Evolutionary conservation across 2,888 invertebrate species (phyloP).

Genomic region (Alloscopus bannaensis): DNA sequence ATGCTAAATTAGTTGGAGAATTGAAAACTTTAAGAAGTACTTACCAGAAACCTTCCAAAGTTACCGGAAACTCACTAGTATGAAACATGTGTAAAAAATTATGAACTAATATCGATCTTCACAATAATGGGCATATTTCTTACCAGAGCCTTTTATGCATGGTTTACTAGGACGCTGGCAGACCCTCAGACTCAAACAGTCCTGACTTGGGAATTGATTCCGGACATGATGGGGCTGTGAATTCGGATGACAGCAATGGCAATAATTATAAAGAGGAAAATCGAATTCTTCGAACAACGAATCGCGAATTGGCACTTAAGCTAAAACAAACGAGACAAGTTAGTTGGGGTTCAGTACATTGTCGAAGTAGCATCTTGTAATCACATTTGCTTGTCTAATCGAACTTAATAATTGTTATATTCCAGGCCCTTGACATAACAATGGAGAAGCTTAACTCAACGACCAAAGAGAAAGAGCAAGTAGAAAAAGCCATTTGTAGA

Average conservation of each 20-base stretch:
- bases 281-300: constrained; percentile 63
- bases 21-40: constrained; percentile 56
- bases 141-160: no score
- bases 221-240: constrained; percentile 78
- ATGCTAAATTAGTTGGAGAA: constrained; percentile 68
- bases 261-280: constrained; percentile 65
- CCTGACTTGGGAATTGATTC: constrained; percentile 95
- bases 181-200: constrained; percentile 77
- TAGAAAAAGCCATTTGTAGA: constrained; percentile 88
- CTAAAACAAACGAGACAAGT: constrained; percentile 69
- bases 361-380: no score
- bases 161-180: constrained; percentile 33
- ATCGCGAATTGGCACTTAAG: constrained; percentile 65
- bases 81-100: constrained; percentile 8
- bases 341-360: constrained; percentile 19
- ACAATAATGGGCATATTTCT: background rate
- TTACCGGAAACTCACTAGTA: constrained; percentile 31
- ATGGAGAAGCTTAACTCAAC: constrained; percentile 84
- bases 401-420: constrained; percentile 56
- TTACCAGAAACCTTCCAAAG: constrained; percentile 38
- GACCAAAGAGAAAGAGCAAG: constrained; percentile 87
- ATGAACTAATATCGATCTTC: background rate
- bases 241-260: constrained; percentile 65
- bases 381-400: no score
- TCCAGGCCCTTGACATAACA: constrained; percentile 83